phyloP scores from a whole-genome alignment of 2,888 invertebrate genomes.

The Ectropis crepuscularia region DNA sequence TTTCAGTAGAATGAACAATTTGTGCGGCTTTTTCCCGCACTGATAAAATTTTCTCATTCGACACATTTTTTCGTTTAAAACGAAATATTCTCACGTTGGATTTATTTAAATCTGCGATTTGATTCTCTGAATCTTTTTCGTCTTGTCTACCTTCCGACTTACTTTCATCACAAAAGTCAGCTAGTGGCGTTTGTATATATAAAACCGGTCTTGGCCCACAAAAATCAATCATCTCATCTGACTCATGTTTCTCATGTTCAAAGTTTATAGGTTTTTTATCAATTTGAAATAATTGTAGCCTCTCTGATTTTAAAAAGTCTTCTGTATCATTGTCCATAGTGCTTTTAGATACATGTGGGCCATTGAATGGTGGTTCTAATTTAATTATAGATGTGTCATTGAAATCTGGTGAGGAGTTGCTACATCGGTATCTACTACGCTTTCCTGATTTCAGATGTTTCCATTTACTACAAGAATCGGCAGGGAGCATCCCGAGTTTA shows the following conservation, averaged over 20 bases:
- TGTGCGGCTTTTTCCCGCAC: neutral
- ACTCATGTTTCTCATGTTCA: neutral
- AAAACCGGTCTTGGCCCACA: constrained; percentile 5
- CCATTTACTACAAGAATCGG: neutral
- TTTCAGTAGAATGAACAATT: neutral
- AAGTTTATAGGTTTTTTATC: constrained; percentile 10
- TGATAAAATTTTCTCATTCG: neutral
- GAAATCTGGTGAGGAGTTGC: neutral
- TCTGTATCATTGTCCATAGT: constrained; percentile 1
- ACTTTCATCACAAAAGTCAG: constrained; percentile 3
- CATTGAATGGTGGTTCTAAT: constrained; percentile 4
- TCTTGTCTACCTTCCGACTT: neutral
- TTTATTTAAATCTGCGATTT: neutral
- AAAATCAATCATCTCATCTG: neutral
- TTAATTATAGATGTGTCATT: neutral
- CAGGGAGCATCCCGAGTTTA: constrained; percentile 4
- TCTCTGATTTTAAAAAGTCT: neutral
- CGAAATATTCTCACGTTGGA: neutral
- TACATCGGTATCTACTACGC: neutral
- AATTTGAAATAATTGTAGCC: constrained; percentile 3
- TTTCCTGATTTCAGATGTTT: neutral
- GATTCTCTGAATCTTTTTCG: neutral
- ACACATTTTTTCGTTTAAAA: neutral
- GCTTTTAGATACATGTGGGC: neutral
- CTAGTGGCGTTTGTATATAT: neutral